Evolutionary conservation across 2,797 vertebrate species (phyloP).

Genomic region (Uromys caudimaculatus): DNA sequence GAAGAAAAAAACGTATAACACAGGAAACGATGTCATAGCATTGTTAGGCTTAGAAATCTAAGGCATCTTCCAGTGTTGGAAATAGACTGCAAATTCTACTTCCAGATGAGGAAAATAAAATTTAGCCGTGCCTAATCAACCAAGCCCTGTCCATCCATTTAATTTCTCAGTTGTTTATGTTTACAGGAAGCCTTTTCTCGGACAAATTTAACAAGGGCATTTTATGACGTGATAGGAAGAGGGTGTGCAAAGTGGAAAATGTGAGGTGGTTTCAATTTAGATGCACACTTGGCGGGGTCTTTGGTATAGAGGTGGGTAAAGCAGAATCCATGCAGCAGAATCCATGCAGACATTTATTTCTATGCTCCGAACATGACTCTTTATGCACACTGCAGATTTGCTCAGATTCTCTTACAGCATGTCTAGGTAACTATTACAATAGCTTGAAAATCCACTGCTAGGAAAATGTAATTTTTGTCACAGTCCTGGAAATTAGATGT

Average conservation of each 20-base stretch:
- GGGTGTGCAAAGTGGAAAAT: neutral
- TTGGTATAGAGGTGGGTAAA: neutral
- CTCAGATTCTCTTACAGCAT: neutral
- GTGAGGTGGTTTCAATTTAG: constrained; percentile 46
- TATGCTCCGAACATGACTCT: neutral
- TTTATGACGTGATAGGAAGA: constrained; percentile 44
- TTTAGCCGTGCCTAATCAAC: constrained; percentile 59
- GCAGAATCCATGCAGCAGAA: neutral
- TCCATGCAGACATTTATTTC: neutral
- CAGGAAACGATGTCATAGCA: neutral
- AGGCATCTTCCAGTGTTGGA: neutral
- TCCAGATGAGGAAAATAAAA: constrained; percentile 49
- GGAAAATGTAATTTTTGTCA: neutral
- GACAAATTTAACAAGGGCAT: constrained; percentile 53
- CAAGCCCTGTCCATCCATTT: neutral
- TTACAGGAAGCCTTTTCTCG: constrained; percentile 72
- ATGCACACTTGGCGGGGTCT: neutral
- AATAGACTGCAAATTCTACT: constrained; percentile 31
- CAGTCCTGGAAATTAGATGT: neutral
- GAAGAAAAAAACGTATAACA: neutral
- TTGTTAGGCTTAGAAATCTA: constrained; percentile 26
- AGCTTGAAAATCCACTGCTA: neutral
- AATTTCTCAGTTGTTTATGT: neutral
- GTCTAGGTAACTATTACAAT: neutral
- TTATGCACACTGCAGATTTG: neutral